Percentiles rank a stretch among this genome's conserved stretches.
These are phyloP conservation scores for Chaetops frenatus DNA, from an alignment of 2,113 vertebrate genomes.

Conservation along the genomic window DNA sequence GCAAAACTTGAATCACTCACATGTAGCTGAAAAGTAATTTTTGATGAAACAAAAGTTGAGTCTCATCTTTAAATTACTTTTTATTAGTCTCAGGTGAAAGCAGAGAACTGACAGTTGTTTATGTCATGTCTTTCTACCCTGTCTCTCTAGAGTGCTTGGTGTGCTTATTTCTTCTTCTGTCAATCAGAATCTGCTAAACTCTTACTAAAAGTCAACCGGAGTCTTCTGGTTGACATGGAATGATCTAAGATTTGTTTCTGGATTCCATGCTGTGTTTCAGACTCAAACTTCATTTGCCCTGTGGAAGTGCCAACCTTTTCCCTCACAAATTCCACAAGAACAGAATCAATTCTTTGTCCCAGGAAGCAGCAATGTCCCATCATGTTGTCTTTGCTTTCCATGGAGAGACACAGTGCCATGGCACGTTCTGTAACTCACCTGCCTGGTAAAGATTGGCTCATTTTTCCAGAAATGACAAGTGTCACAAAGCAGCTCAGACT, in stretches of 20 bases:
- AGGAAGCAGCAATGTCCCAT: not conserved
- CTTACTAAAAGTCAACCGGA: not conserved
- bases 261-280: not conserved
- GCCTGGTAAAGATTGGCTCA: not conserved
- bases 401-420: not conserved
- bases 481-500: slow-evolving; percentile 65
- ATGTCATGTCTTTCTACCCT: not conserved
- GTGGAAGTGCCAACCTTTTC: not conserved
- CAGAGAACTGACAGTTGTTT: not conserved
- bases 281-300: not conserved
- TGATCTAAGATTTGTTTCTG: not conserved
- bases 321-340: accelerated
- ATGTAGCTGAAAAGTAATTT: not conserved
- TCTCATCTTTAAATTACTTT: not conserved
- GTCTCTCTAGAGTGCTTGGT: not conserved
- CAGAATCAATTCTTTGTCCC: not conserved
- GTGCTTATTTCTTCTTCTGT: not conserved
- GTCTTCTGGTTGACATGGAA: not conserved
- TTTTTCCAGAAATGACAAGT: slow-evolving; percentile 74
- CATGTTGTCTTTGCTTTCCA: not conserved
- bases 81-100: slow-evolving; percentile 21
- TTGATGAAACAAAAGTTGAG: not conserved
- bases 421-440: not conserved
- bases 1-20: not conserved
- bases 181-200: not conserved